A percentile compares a stretch with the other conserved stretches of the same genome.
These are phyloP conservation scores for Frankliniella intonsa DNA, from an alignment of 2,888 invertebrate species.

Conservation along the genomic window DNA sequence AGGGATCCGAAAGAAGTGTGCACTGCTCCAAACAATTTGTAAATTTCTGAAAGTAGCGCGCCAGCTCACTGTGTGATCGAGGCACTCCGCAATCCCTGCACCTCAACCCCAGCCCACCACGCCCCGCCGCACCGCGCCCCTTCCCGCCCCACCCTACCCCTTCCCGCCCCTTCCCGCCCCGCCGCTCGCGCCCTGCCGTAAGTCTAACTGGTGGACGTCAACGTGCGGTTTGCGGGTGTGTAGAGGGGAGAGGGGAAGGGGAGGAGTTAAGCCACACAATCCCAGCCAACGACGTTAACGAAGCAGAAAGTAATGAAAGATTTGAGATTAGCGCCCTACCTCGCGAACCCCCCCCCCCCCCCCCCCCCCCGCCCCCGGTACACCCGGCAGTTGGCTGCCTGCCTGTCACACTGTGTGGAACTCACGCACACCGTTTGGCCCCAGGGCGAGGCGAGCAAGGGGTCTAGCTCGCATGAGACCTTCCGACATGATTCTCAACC, in stretches of 20 bases:
- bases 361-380: no score
- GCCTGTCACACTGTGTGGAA: no score
- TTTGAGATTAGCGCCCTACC: conserved; percentile 18
- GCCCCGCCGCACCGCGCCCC: background rate
- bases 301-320: conserved; percentile 25
- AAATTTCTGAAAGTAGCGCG: no score
- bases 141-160: background rate
- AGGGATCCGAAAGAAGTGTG: background rate
- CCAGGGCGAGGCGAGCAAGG: no score
- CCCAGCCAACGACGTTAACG: conserved; percentile 15
- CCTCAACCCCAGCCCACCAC: background rate
- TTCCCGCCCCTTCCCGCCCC: background rate
- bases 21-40: no score
- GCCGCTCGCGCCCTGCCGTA: background rate
- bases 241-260: background rate
- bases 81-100: no score
- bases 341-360: no score
- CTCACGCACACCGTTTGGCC: no score
- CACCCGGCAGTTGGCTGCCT: no score
- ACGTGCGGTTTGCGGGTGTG: background rate
- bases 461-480: no score
- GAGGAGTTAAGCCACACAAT: conserved; percentile 13
- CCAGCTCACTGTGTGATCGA: no score
- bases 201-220: background rate
- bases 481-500: no score